Percentiles rank a stretch among this genome's conserved stretches.
Conservation (phyloP, 2,888 invertebrate species). For the Eupithecia inturbata region DNA sequence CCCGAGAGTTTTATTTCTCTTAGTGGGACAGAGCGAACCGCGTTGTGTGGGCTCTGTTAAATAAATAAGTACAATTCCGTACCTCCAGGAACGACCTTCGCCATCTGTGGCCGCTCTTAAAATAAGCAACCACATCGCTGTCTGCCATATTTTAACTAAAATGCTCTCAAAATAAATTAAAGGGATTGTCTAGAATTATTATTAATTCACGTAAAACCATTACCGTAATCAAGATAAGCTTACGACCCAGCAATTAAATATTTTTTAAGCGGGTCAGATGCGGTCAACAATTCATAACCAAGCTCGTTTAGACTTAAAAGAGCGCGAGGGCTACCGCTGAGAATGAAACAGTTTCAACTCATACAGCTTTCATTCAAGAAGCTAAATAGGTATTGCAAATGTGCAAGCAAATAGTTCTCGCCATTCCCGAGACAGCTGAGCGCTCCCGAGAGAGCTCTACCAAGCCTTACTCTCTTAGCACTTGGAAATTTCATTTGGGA, state of each 20-base stretch:
- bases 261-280: conserved; percentile 12
- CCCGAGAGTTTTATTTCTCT: conserved; percentile 50
- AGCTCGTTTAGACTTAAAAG: conserved; percentile 11
- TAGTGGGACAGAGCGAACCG: conserved; percentile 54
- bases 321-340: conserved; percentile 31
- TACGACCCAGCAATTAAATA: conserved; percentile 12
- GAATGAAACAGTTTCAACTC: conserved; percentile 42
- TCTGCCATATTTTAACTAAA: conserved; percentile 51
- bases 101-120: conserved; percentile 74
- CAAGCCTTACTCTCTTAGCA: conserved; percentile 62
- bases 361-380: conserved; percentile 45
- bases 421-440: conserved; percentile 56
- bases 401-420: conserved; percentile 58
- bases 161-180: conserved; percentile 54
- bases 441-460: conserved; percentile 54
- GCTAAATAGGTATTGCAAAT: conserved; percentile 58
- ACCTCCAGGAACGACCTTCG: conserved; percentile 66
- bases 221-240: conserved; percentile 18
- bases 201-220: conserved; percentile 22
- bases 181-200: conserved; percentile 44
- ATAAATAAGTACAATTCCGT: conserved; percentile 74
- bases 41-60: conserved; percentile 66
- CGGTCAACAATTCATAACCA: conserved; percentile 11
- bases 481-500: conserved; percentile 78
- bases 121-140: conserved; percentile 61